Conservation (phyloP, 2,113 vertebrate genomes). For the Cavia aperea region DNA sequence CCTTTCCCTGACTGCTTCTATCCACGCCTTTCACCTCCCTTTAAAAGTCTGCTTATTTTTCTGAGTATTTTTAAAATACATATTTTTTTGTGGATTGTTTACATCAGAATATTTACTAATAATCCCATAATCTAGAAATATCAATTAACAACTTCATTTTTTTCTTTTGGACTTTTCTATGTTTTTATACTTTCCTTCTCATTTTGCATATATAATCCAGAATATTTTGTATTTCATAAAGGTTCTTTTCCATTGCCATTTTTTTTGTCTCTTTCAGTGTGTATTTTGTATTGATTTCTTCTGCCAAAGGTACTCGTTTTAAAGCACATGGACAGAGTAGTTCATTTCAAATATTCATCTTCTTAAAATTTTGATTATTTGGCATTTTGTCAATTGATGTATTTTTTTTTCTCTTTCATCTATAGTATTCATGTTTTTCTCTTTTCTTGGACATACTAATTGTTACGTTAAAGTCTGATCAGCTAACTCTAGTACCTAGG, state of each 20-base stretch:
- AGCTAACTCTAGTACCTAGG: not conserved
- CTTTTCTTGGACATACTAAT: not conserved
- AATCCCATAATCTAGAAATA: not conserved
- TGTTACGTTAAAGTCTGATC: not conserved
- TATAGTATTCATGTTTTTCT: not conserved
- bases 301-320: not conserved
- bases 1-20: not conserved
- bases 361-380: conserved; percentile 4
- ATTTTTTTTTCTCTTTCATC: not conserved
- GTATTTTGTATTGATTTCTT: not conserved
- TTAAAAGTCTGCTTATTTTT: conserved; percentile 14
- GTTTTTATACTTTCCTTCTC: not conserved
- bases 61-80: not conserved
- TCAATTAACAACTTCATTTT: not conserved
- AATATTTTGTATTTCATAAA: not conserved
- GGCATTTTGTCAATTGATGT: not conserved
- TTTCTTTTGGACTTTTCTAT: not conserved
- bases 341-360: not conserved
- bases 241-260: not conserved
- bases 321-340: not conserved
- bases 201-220: not conserved
- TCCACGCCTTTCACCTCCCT: not conserved
- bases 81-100: not conserved
- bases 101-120: not conserved
- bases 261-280: not conserved